Evolutionary conservation across 2,113 vertebrate species (phyloP), one percentile per base, ranked within the genome.

Genomic region (Ictalurus furcatus): DNA sequence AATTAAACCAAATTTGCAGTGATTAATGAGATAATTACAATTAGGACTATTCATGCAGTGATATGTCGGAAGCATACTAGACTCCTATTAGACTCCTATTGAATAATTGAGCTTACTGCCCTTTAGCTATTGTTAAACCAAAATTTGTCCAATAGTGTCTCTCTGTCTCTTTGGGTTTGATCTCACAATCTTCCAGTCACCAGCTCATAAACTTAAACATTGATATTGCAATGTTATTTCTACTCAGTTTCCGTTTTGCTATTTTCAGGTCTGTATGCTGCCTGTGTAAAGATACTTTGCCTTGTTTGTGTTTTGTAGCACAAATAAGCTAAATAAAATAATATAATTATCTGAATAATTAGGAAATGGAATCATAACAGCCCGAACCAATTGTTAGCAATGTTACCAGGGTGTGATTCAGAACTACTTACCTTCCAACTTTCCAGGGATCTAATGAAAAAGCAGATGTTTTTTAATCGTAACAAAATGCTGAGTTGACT

Each of bases 371-470:
- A 69, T 78, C 44, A 78, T 74, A 63, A 48, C 30, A 56, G 88
- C 52, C 80, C 19, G 37, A 56, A 65, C n/a, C 28, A 14, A 63
- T 59, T 67, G n/a, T 84, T 69, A 63, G 54, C 63, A 69, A 48
- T n/a, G 30, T 71, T 85, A 78, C 23, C 37, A 19, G 40, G 61
- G 11, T 69, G 56, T 71, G 34, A 82, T 83, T 71, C 30, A n/a
- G 63, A 34, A 5, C 48, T 21, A 81, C 11, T 17, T 54, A 52
- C n/a, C 16, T 59, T 76, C n/a, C 30, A 74, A 87, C 44, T 79
- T 88, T 85, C 67, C 84, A 56, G 28, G 23, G n/a, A 73, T 52
- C n/a, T 85, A 54, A 82, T 56, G 58, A 69, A 87, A 87, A 65
- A 59, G 40, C 65, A 63, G 79, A 84, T 83, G 78, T 40, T 67